Evolutionary conservation across 64 coral and sea anemone genomes (phyloP), one percentile per base, ranked within the genome.

Genomic region (Dendrophyllia cribrosa): DNA sequence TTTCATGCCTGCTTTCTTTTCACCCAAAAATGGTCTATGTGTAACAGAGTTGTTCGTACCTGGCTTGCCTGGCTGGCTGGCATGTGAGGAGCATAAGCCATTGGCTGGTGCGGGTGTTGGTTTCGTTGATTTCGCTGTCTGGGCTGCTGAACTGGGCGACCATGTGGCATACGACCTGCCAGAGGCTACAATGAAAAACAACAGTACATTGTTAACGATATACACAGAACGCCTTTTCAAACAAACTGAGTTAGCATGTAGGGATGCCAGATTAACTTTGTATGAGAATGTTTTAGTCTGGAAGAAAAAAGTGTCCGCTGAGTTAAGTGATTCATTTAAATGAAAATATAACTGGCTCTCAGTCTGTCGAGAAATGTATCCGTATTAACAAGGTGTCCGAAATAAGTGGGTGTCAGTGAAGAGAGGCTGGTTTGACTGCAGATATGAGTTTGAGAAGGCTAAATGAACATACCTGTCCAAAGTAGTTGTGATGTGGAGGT

Each of bases 11-110:
- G 34, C 34, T 34, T 34, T 34, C 34, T 34, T 34, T 34, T 34
- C 34, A 34, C 34, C 34, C 34, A 34, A 34, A 34, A 34, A 56
- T 4, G 7, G 3, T 56, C 53, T 56, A 12, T 56, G 7, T 56
- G 53, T 20, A 58, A 17, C 22, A n/a, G 22, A 77, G 75, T 9
- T 10, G 11, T 0, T 10, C 51, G 9, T 71, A 98, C 96, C 97
- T 98, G 97, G 67, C 97, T 98, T 61, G 97, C 97, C 68, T 98
- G 97, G 47, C 97, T 98, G n/a, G 94, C 91, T 72, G 90, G 91
- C 94, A 95, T 98, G 79, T 98, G 93, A 5, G 87, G 75, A 48
- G 83, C 84, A 78, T 98, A 95, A 6, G 82, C 70, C 52, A 96
- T 90, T 51, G 85, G 90, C 71, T 93, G 96, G 12, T 97, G 95